Base-by-base conservation (phyloP, 2,113 vertebrate genomes). In the Leucopsar rothschildi region DNA sequence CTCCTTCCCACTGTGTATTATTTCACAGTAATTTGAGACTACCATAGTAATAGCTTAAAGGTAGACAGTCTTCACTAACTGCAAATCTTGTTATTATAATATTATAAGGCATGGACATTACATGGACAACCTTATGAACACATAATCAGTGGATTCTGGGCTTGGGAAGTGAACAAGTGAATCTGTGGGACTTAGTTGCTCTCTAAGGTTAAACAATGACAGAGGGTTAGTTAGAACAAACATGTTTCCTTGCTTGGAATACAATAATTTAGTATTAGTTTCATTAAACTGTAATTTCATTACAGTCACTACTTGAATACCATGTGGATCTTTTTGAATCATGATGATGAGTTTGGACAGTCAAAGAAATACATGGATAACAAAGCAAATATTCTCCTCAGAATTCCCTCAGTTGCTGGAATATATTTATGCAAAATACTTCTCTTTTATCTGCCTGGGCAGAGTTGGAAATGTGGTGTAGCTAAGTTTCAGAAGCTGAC, bases 151-250 rank as follows among this genome's bases (percentile, higher is more conserved):
- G 64, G 10, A 57, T 87, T 9, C 17, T 53, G 29, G 12, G 12
- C 12, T 40, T 40, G 25, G 18, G 53, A 40, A 73, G 22, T 37
- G 31, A 55, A 35, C 0, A 1, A 31, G 53, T 1, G 2, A 10
- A 50, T 80, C 31, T 37, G 27, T 61, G 47, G 40, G 12, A 52
- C 17, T 60, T 20, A 40, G 25, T 8, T 47, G 29, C 12, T 72
- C 12, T 39, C 29, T 33, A n/a, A 28, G 20, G 31, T 53, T 42
- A 60, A 47, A 66, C 11, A 70, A 15, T 7, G 15, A 73, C 25
- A 33, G 33, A 61, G 11, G 16, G 4, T 50, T 60, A 60, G 24
- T 29, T 76, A 42, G 19, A 90, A 85, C 42, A 83, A 92, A 70
- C 11, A 6, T 37, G 22, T 69, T 88, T 76, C 19, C 17, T 72